Evolutionary conservation across 2,888 invertebrate species (phyloP).

Genomic region (Perizoma flavofasciatum): DNA sequence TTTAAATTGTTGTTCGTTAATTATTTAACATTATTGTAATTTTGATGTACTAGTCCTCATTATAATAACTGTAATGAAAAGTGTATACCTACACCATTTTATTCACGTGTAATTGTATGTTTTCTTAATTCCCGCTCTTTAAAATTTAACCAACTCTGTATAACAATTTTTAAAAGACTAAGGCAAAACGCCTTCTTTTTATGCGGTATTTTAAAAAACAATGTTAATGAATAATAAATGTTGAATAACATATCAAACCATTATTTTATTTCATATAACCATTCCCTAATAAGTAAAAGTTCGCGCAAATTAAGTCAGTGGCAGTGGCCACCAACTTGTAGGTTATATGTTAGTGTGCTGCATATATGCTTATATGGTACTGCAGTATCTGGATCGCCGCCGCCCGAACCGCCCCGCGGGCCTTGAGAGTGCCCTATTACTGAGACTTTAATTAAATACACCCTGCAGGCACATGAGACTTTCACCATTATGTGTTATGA

Average conservation of each 20-base stretch:
- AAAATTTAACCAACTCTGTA: constrained; percentile 78
- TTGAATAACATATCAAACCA: constrained; percentile 75
- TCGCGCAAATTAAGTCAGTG: too few species aligned
- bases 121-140: constrained; percentile 58
- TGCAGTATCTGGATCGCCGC: neutral
- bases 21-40: constrained; percentile 18
- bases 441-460: too few species aligned
- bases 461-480: too few species aligned
- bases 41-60: constrained; percentile 24
- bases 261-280: constrained; percentile 56
- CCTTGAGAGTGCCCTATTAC: too few species aligned
- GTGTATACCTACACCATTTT: constrained; percentile 11
- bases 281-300: too few species aligned
- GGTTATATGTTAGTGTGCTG: too few species aligned
- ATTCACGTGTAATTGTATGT: constrained; percentile 21
- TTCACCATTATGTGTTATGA: too few species aligned
- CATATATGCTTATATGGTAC: too few species aligned
- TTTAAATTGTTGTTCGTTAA: constrained; percentile 10
- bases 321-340: too few species aligned
- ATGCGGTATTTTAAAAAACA: constrained; percentile 76
- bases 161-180: constrained; percentile 69
- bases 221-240: constrained; percentile 78
- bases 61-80: constrained; percentile 16
- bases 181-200: constrained; percentile 80
- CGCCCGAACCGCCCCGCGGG: neutral